Evolutionary conservation across 2,113 vertebrate species (phyloP).

Genomic region (Calidris pygmaea): DNA sequence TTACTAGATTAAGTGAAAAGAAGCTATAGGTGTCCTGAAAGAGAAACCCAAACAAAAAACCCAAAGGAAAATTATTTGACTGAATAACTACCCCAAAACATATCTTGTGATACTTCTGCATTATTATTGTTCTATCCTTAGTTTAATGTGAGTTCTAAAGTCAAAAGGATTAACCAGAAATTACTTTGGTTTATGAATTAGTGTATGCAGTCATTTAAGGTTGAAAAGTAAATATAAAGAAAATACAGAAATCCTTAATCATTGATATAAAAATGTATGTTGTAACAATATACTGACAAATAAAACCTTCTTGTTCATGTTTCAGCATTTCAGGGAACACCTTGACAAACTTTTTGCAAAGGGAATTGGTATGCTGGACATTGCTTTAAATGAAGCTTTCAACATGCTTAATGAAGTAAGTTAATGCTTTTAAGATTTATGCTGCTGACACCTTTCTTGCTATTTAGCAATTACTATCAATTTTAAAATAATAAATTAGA

Average conservation of each 20-base stretch:
- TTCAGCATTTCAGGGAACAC: constrained; percentile 94
- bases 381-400: constrained; percentile 94
- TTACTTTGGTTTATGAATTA: background rate
- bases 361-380: constrained; percentile 96
- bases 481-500: background rate
- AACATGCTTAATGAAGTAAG: constrained; percentile 92
- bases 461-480: background rate
- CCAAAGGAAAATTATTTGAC: background rate
- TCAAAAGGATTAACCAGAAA: background rate
- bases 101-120: background rate
- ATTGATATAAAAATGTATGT: background rate
- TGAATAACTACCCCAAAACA: background rate
- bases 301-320: background rate
- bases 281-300: background rate
- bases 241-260: background rate
- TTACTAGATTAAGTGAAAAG: background rate
- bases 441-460: background rate
- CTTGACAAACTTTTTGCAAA: constrained; percentile 94
- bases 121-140: background rate
- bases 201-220: background rate
- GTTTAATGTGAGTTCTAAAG: background rate
- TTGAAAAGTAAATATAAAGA: background rate
- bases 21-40: background rate
- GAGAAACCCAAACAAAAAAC: background rate
- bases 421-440: background rate